Base-by-base conservation (phyloP, 2,888 invertebrate genomes). In the Andrena praecox region DNA sequence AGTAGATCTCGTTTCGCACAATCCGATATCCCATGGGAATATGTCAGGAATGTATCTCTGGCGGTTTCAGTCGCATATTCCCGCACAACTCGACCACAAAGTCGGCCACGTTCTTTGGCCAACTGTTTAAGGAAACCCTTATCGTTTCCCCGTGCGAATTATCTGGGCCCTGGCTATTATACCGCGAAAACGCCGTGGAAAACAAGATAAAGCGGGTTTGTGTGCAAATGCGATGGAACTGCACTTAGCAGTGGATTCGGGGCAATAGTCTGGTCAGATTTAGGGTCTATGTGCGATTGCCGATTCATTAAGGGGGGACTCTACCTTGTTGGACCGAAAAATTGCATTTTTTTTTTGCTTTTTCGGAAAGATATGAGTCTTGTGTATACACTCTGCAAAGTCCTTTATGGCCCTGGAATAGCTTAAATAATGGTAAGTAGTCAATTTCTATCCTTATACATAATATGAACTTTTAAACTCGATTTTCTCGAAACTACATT, bases 51-150 rank as follows among this genome's bases (percentile, higher is more conserved):
- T 80, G 62, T 77, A 77, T 74, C 31, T 69, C n/a, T 33, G 20
- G 56, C 10, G 42, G 50, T 27, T 75, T 35, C 66, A 33, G 59
- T 63, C 48, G 66, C 60, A 27, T 73, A 72, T 85, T 56, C 67
- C 33, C 60, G 33, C 70, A 62, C 75, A 29, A n/a, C 50, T 42
- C 42, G 63, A 29, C 52, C 56, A 50, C 54, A 54, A 60, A 74
- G 62, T 48, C 67, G 75, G 63, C 60, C 48, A 42, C 60, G 80
- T 64, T 73, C 68, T 52, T 56, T 42, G 50, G 68, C 24, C 66
- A 42, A 71, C 72, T 67, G 75, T 75, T 81, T 79, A 75, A 77
- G 84, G 77, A 86, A 86, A 84, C 68, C 48, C 48, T 60, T 33
- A 56, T 66, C 60, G 62, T 67, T 73, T 71, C 31, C 29, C 20